Conservation (phyloP, 2,888 invertebrate genomes). For the Hirtodrosophila duncani region DNA sequence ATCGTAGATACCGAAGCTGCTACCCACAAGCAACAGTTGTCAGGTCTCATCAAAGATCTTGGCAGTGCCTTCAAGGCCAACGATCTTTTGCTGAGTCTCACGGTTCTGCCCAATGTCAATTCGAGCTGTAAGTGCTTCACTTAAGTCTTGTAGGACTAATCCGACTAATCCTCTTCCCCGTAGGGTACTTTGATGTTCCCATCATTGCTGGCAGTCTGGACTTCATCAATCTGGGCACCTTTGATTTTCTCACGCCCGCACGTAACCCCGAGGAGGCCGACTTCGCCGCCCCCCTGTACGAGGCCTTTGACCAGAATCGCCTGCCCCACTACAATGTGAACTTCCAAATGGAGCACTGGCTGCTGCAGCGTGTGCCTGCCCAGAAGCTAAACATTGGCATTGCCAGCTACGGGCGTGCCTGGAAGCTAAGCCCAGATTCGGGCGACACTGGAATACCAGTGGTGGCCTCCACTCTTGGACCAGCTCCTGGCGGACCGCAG, state of each 20-base stretch:
- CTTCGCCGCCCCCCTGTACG: conserved; percentile 85
- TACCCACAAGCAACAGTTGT: conserved; percentile 88
- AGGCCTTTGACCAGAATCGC: conserved; percentile 83
- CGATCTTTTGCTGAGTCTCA: conserved; percentile 83
- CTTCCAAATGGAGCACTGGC: conserved; percentile 83
- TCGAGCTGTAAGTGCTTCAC: conserved; percentile 81
- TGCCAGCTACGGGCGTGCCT: conserved; percentile 86
- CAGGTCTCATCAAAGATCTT: conserved; percentile 85
- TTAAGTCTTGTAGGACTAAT: too few relatives aligned
- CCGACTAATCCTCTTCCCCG: conserved; percentile 70
- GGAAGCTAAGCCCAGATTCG: conserved; percentile 87
- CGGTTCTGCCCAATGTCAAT: conserved; percentile 89
- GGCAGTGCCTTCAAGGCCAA: conserved; percentile 84
- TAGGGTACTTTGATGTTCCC: conserved; percentile 88
- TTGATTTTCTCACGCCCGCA: conserved; percentile 87
- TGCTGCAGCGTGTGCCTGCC: conserved; percentile 80
- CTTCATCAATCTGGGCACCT: conserved; percentile 87
- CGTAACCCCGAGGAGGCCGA: conserved; percentile 89
- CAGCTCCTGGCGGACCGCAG: conserved; percentile 85
- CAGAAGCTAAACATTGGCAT: conserved; percentile 86
- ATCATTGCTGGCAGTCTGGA: conserved; percentile 86
- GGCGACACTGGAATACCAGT: conserved; percentile 88
- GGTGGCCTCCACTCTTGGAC: conserved; percentile 82
- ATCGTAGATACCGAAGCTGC: conserved; percentile 86
- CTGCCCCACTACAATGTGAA: conserved; percentile 83